Evolutionary conservation across 2,797 vertebrate species (phyloP), one percentile per base, ranked within the genome.

Genomic region (Ctenopoma multispine): DNA sequence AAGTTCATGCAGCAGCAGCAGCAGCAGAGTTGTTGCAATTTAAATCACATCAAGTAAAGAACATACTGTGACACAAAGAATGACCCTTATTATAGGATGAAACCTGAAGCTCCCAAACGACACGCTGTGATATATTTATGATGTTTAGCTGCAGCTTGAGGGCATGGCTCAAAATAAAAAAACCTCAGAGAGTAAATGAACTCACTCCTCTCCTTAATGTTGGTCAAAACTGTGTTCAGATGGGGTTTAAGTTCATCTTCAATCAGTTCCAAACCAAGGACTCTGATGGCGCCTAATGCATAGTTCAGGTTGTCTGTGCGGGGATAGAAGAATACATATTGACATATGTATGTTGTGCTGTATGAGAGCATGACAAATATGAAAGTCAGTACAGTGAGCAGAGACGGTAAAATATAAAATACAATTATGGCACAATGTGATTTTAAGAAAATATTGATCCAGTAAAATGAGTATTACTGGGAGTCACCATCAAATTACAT

Each of bases 191-290:
- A 34, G 24, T 13, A 10, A 57, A 69, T 20, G 2, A 56, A 92
- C 94, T 93, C 66, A 95, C 94, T 89, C 64, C 63, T 89, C 53
- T 94, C 91, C 63, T 81, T 80, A 0, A 94, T 90, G 77, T 68
- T 80, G 46, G 48, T 71, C 56, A 95, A 77, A 56, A 95, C 83
- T 0, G 91, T 94, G 75, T 93, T 91, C 82, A 95, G 82, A 15
- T 95, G 92, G 2, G 93, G 93, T 62, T 80, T 87, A 0, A 95
- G 90, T 70, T 95, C 95, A 1, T 92, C 85, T 53, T 92, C 93
- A 0, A 91, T 86, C 64, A 92, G 89, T 36, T 94, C 94, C 65
- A 94, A 62, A 23, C 93, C 93, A 0, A 93, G 87, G 49, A 95
- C 92, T 57, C 93, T 86, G 84, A 95, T 94, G 4, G 93, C 76